Percentiles rank a stretch among this genome's conserved stretches.
Evolutionary conservation across 2,797 vertebrate genomes (phyloP).

Genomic region (Malurus leucopterus): DNA sequence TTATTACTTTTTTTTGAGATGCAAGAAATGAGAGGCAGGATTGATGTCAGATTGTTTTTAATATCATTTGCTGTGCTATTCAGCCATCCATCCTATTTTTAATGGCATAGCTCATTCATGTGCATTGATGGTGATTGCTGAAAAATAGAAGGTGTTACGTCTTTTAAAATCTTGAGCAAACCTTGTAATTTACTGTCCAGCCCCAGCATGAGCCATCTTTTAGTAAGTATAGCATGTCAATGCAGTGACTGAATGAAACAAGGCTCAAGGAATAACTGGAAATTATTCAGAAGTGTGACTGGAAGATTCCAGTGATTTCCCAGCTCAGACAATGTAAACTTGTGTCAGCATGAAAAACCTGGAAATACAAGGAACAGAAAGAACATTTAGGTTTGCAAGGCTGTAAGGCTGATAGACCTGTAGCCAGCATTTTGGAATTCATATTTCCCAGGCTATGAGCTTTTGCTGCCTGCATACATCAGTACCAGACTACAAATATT

Average conservation of each 20-base stretch:
- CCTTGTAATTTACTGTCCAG: slow-evolving; percentile 16
- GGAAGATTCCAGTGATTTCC: background rate
- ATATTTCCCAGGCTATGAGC: background rate
- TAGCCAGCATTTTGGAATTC: background rate
- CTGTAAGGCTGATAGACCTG: background rate
- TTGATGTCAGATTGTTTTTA: slow-evolving; percentile 31
- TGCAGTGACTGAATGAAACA: background rate
- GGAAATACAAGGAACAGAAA: background rate
- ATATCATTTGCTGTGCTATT: background rate
- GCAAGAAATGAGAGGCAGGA: slow-evolving; percentile 24
- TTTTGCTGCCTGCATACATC: background rate
- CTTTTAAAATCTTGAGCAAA: slow-evolving; percentile 18
- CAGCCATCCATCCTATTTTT: slow-evolving; percentile 29
- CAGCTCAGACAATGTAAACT: background rate
- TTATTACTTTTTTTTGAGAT: slow-evolving; percentile 47
- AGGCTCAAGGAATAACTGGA: background rate
- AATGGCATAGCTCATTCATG: background rate
- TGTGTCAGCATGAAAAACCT: background rate
- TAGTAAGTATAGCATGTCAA: background rate
- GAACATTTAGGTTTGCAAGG: background rate
- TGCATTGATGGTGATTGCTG: background rate
- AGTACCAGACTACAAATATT: background rate
- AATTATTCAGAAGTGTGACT: background rate
- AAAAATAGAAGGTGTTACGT: slow-evolving; percentile 31
- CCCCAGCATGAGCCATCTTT: background rate